Evolutionary conservation across 2,797 vertebrate species (phyloP).

Genomic region (Coendou prehensilis): DNA sequence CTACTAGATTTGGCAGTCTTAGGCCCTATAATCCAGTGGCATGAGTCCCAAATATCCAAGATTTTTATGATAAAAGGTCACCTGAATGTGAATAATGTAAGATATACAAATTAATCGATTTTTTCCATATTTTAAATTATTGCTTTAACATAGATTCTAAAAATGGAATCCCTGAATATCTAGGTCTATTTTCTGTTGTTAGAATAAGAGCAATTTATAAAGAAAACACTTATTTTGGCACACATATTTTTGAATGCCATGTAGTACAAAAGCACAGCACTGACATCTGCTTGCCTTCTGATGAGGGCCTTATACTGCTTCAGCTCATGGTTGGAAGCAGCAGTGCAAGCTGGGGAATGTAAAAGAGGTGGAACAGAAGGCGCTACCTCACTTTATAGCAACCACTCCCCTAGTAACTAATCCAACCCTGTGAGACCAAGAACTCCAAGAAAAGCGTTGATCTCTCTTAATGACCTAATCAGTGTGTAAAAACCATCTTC

Average conservation of each 20-base stretch:
- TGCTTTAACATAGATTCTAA: constrained; percentile 22
- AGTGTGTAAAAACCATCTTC: no score
- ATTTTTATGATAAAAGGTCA: not conserved
- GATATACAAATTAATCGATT: not conserved
- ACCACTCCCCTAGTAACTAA: not conserved
- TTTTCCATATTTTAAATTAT: not conserved
- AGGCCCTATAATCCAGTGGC: not conserved
- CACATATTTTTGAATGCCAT: not conserved
- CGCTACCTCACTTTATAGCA: not conserved
- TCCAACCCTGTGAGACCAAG: not conserved
- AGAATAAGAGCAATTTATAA: not conserved
- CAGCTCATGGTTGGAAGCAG: not conserved
- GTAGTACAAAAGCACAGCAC: not conserved
- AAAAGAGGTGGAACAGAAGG: not conserved
- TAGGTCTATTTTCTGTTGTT: not conserved
- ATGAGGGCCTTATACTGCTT: not conserved
- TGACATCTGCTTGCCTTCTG: not conserved
- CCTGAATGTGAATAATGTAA: not conserved
- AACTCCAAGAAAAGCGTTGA: not conserved
- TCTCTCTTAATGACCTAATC: not conserved
- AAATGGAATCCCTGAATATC: not conserved
- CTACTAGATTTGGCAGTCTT: not conserved
- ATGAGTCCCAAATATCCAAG: not conserved
- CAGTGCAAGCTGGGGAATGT: not conserved
- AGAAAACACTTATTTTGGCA: not conserved